Percentiles rank a stretch among this genome's conserved stretches.
These are phyloP conservation scores for Picus viridis DNA, from an alignment of 2,797 vertebrate genomes.

Conservation along the genomic window DNA sequence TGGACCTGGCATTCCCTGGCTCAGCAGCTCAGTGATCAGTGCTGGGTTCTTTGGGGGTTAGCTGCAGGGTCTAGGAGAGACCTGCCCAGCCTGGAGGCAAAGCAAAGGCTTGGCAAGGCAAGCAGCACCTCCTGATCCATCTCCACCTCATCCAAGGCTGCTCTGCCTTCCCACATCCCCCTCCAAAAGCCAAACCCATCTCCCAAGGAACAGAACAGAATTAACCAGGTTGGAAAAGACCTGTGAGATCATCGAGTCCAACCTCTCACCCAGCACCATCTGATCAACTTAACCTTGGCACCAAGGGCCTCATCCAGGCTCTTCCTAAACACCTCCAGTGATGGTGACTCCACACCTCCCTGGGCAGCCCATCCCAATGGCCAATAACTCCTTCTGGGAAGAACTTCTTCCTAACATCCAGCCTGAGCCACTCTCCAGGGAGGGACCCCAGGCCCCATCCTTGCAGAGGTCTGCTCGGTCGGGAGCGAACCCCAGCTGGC, in stretches of 20 bases:
- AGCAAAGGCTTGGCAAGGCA: not conserved
- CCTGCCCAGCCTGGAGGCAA: too few species aligned
- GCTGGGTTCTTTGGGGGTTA: not conserved
- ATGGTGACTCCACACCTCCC: too few species aligned
- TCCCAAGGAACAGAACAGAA: not conserved
- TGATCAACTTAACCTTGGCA: too few species aligned
- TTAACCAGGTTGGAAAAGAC: too few species aligned
- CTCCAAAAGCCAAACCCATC: not conserved
- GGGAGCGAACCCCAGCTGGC: not conserved
- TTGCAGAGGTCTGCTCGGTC: not conserved
- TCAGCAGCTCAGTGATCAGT: not conserved
- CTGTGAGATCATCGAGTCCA: too few species aligned
- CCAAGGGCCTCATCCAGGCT: too few species aligned
- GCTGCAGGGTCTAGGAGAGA: not conserved
- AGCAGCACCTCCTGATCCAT: not conserved
- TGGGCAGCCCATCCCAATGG: too few species aligned
- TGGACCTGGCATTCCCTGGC: accelerated
- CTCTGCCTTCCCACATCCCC: accelerated
- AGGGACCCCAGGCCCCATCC: accelerated
- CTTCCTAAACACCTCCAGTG: too few species aligned
- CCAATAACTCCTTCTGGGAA: too few species aligned
- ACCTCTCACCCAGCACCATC: too few species aligned
- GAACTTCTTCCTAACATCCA: too few species aligned
- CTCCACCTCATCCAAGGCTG: accelerated
- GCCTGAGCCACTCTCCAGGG: not conserved